Conservation (phyloP, 2,888 invertebrate species). For the Lissocephala sabroskyi region DNA sequence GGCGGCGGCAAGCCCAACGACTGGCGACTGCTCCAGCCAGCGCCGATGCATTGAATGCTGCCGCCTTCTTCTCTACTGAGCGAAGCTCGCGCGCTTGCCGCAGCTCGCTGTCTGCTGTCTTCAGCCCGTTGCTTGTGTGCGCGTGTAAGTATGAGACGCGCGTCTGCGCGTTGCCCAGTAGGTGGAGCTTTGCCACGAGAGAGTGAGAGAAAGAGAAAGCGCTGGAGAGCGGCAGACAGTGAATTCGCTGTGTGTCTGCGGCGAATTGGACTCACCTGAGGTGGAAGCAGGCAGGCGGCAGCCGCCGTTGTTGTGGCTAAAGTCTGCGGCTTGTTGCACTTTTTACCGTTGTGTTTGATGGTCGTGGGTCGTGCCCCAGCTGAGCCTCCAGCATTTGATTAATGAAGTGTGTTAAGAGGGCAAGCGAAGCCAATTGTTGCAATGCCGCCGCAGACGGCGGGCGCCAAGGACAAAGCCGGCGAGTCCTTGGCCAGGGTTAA, state of each 20-base stretch:
- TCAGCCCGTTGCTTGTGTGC: slow-evolving; percentile 12
- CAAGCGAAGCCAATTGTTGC: slow-evolving; percentile 49
- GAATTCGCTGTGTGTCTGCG: slow-evolving; percentile 12
- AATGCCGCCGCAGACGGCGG: slow-evolving; percentile 20
- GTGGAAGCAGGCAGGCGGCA: neutral
- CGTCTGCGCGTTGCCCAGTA: slow-evolving; percentile 43
- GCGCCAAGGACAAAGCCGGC: slow-evolving; percentile 49
- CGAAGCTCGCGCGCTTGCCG: slow-evolving; percentile 11
- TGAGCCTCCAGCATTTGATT: slow-evolving; percentile 45
- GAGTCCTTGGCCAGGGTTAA: slow-evolving; percentile 53
- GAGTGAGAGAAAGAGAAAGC: slow-evolving; percentile 3
- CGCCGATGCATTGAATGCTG: slow-evolving; percentile 4
- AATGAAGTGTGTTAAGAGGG: slow-evolving; percentile 72
- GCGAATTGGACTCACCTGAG: slow-evolving; percentile 15
- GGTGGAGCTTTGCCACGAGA: slow-evolving; percentile 59
- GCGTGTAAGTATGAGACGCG: slow-evolving; percentile 13
- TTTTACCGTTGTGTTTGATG: slow-evolving; percentile 21
- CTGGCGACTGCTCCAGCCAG: neutral
- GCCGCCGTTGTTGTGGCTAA: neutral
- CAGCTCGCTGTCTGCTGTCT: slow-evolving; percentile 17
- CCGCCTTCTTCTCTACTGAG: slow-evolving; percentile 21
- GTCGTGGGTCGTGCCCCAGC: neutral
- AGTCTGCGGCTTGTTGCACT: slow-evolving; percentile 15
- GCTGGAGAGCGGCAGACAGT: neutral
- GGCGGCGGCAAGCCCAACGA: slow-evolving; percentile 11